Evolutionary conservation across 2,888 invertebrate species (phyloP).

Genomic region (Calameuta pallipes): DNA sequence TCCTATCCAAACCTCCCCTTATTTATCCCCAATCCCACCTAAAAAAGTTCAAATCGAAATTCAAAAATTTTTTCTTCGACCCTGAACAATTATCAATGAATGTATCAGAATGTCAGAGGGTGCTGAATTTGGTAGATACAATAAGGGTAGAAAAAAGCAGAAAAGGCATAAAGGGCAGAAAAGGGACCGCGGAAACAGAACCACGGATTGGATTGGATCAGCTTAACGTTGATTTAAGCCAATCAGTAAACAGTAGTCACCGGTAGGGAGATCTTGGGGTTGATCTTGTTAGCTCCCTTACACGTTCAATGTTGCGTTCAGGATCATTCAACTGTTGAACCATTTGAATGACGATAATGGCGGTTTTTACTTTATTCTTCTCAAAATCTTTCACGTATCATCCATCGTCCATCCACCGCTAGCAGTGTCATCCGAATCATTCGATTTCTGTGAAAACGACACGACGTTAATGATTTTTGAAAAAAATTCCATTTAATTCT

Average conservation of each 20-base stretch:
- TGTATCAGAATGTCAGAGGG: too few relatives aligned
- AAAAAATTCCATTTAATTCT: too few relatives aligned
- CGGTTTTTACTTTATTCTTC: neutral
- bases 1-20: too few relatives aligned
- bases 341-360: neutral
- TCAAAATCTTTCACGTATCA: slow-evolving; percentile 13
- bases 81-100: too few relatives aligned
- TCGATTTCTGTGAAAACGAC: too few relatives aligned
- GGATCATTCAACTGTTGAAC: slow-evolving; percentile 4
- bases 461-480: too few relatives aligned
- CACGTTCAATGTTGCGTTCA: slow-evolving; percentile 62
- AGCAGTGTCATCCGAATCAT: too few relatives aligned
- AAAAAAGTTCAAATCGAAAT: too few relatives aligned
- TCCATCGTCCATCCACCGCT: slow-evolving; percentile 11
- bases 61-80: too few relatives aligned
- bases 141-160: neutral
- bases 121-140: too few relatives aligned
- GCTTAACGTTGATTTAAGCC: slow-evolving; percentile 67
- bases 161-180: slow-evolving; percentile 38
- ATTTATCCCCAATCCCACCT: too few relatives aligned
- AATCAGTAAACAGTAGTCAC: slow-evolving; percentile 63
- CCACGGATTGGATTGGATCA: slow-evolving; percentile 63
- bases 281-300: slow-evolving; percentile 64
- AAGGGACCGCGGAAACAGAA: slow-evolving; percentile 53
- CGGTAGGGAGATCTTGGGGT: slow-evolving; percentile 50